Percentiles rank a stretch among this genome's conserved stretches.
Conservation (phyloP, 2,888 invertebrate genomes). For the Rhamnusium bicolor region DNA sequence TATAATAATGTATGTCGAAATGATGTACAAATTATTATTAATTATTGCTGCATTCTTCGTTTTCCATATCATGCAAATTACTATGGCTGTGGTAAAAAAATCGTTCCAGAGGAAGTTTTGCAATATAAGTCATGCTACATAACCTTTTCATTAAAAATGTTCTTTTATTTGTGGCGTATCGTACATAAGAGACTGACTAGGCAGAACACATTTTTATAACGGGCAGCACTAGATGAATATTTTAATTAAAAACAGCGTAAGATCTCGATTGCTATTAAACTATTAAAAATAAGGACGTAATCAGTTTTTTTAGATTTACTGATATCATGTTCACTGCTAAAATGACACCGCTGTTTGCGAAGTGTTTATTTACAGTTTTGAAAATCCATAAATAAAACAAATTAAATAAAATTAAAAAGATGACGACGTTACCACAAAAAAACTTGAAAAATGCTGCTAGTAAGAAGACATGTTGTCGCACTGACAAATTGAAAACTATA, state of each 20-base stretch:
- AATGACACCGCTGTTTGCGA: too few relatives aligned
- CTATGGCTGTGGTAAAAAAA: constrained; percentile 4
- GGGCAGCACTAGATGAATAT: constrained; percentile 1
- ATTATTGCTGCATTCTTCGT: constrained; percentile 18
- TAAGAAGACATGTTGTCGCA: too few relatives aligned
- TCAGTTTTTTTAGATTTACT: too few relatives aligned
- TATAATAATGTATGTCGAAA: constrained; percentile 20
- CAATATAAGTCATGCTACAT: constrained; percentile 12
- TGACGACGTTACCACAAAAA: too few relatives aligned
- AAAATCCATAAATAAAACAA: too few relatives aligned
- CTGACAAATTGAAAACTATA: too few relatives aligned
- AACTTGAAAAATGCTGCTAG: too few relatives aligned
- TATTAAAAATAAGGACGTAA: background rate
- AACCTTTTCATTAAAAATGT: constrained; percentile 21
- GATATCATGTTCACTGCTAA: too few relatives aligned
- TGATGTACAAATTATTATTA: constrained; percentile 22
- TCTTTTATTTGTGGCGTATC: constrained; percentile 22
- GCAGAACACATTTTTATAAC: constrained; percentile 3
- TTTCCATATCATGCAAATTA: constrained; percentile 14
- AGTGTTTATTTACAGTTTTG: too few relatives aligned
- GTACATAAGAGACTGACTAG: constrained; percentile 6
- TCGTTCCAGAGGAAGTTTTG: constrained; percentile 3
- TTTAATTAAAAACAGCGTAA: constrained; percentile 10
- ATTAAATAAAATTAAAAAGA: too few relatives aligned
- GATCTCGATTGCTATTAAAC: background rate